Conservation (phyloP, 2,888 invertebrate species). For the Coelogynopora nodosa region DNA sequence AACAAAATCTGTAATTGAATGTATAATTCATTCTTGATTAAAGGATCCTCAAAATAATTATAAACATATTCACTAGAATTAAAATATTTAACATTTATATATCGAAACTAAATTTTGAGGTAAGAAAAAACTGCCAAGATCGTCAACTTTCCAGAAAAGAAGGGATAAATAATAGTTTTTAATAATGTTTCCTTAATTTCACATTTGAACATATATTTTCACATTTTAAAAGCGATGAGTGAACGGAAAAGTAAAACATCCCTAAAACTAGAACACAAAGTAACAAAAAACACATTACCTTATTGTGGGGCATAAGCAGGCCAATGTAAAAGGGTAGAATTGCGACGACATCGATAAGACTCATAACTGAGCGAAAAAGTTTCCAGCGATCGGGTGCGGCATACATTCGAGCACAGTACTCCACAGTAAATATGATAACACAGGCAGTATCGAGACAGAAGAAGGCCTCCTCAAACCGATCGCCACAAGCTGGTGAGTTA, state of each 20-base stretch:
- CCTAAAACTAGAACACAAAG: neutral
- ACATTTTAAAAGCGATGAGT: neutral
- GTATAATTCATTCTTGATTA: too few species aligned
- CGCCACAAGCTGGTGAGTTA: slow-evolving; percentile 75
- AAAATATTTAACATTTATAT: too few species aligned
- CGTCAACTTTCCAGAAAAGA: too few species aligned
- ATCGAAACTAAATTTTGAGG: too few species aligned
- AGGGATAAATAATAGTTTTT: too few species aligned
- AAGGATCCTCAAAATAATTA: too few species aligned
- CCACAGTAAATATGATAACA: slow-evolving; percentile 99
- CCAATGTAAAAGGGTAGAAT: slow-evolving; percentile 98
- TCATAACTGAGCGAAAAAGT: slow-evolving; percentile 96
- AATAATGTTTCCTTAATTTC: neutral
- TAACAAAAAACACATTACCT: slow-evolving; percentile 32
- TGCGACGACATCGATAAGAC: slow-evolving; percentile 97
- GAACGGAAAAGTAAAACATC: neutral
- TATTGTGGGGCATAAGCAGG: slow-evolving; percentile 86
- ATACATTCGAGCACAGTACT: slow-evolving; percentile 84
- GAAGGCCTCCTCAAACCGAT: slow-evolving; percentile 84
- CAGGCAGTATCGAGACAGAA: slow-evolving; percentile 99
- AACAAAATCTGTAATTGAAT: too few species aligned
- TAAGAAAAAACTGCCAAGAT: too few species aligned
- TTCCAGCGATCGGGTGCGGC: slow-evolving; percentile 97
- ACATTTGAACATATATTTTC: neutral
- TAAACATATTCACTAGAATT: too few species aligned